These are phyloP conservation scores for Cirrhinus mrigala DNA, from an alignment of 2,797 vertebrate species.

Conservation along the genomic window DNA sequence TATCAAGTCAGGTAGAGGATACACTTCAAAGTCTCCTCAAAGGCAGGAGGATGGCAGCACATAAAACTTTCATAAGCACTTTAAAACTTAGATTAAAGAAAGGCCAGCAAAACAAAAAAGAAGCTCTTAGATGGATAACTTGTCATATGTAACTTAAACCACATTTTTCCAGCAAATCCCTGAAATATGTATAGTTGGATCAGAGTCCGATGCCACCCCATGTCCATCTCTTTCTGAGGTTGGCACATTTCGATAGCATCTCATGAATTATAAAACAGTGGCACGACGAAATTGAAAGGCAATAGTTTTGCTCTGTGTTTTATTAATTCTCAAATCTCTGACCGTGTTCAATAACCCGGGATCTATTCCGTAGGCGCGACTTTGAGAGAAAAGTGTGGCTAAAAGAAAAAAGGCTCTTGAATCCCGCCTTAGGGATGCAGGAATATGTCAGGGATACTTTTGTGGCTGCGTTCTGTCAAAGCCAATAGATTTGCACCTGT, in stretches of 20 bases:
- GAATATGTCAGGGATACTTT: slow-evolving; percentile 41
- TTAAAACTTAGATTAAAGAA: slow-evolving; percentile 77
- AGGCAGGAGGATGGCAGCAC: slow-evolving; percentile 66
- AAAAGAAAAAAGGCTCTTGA: slow-evolving; percentile 55
- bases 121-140: slow-evolving; percentile 70
- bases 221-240: slow-evolving; percentile 70
- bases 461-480: slow-evolving; percentile 66
- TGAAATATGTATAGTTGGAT: slow-evolving; percentile 84
- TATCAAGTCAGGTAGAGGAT: slow-evolving; percentile 70
- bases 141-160: slow-evolving; percentile 69
- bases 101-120: slow-evolving; percentile 72
- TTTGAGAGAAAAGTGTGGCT: slow-evolving; percentile 59
- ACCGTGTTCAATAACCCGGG: slow-evolving; percentile 70
- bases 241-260: slow-evolving; percentile 81
- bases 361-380: slow-evolving; percentile 65
- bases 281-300: slow-evolving; percentile 65
- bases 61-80: slow-evolving; percentile 79
- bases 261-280: slow-evolving; percentile 89
- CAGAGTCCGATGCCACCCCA: slow-evolving; percentile 76
- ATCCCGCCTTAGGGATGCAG: slow-evolving; percentile 49
- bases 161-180: slow-evolving; percentile 66
- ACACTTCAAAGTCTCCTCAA: slow-evolving; percentile 77
- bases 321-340: slow-evolving; percentile 77
- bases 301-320: slow-evolving; percentile 67
- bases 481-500: slow-evolving; percentile 68